These are phyloP conservation scores for Cisticola juncidis DNA, from an alignment of 2,113 vertebrate species.

Conservation along the genomic window DNA sequence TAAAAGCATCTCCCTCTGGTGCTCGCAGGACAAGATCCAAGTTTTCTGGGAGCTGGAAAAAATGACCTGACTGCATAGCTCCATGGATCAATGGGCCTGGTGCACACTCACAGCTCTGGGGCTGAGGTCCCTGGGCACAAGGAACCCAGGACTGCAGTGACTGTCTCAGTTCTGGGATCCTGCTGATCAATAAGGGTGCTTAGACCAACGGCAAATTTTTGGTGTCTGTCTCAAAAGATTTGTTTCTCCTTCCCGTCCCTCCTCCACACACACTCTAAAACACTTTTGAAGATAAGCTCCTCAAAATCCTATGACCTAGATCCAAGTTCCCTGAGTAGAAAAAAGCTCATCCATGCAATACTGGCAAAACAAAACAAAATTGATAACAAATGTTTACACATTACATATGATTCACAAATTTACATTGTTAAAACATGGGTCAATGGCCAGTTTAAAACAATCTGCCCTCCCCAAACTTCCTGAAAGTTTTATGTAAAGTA, in stretches of 20 bases:
- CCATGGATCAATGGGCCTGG: fast-evolving
- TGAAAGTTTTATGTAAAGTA: background rate
- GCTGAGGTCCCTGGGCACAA: background rate
- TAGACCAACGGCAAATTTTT: background rate
- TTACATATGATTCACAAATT: background rate
- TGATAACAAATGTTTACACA: background rate
- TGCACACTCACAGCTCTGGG: background rate
- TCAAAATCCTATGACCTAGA: background rate
- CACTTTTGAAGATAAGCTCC: background rate
- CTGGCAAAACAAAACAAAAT: background rate
- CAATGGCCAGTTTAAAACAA: background rate
- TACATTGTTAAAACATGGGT: background rate
- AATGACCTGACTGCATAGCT: fast-evolving
- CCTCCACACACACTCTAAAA: background rate
- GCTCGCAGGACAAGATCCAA: background rate
- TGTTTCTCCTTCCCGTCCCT: background rate
- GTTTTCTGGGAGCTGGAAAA: background rate
- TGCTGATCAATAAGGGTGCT: background rate
- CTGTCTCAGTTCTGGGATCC: background rate
- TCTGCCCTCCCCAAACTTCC: background rate
- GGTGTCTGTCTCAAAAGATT: background rate
- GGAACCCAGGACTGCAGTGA: background rate
- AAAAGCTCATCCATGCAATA: background rate
- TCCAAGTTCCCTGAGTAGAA: background rate
- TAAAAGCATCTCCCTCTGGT: background rate